Percentiles rank a stretch among this genome's conserved stretches.
phyloP scores from a whole-genome alignment of 2,113 vertebrate species.

The Columba janthina region DNA sequence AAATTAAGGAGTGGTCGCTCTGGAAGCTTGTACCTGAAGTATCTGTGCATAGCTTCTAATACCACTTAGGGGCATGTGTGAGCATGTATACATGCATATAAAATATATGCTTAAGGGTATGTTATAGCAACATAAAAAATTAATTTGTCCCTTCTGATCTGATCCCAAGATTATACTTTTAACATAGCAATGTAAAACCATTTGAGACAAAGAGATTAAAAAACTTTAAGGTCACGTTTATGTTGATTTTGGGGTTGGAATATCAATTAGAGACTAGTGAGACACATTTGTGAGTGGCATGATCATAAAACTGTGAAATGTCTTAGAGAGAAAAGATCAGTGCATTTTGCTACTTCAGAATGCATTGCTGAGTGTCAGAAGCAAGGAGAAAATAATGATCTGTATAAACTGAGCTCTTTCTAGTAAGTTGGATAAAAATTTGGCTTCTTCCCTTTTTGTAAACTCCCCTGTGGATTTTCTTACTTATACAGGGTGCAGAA shows the following conservation, averaged over 20 bases:
- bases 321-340: neutral
- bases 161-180: neutral
- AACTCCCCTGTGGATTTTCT: neutral
- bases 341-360: constrained; percentile 10
- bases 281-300: neutral
- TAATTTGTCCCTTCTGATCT: neutral
- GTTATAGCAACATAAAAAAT: neutral
- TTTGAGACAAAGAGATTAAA: neutral
- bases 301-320: neutral
- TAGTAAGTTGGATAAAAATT: constrained; percentile 8
- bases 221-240: neutral
- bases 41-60: neutral
- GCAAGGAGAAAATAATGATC: neutral
- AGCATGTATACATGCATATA: neutral
- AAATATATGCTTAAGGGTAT: neutral
- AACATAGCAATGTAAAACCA: neutral
- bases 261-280: constrained; percentile 4
- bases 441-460: neutral
- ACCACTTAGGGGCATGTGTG: rapidly evolving
- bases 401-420: neutral
- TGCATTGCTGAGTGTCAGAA: neutral
- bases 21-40: neutral
- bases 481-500: neutral
- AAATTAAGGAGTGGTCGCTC: neutral
- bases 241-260: neutral